Evolutionary conservation across 2,113 vertebrate species (phyloP), one percentile per base, ranked within the genome.

Genomic region (Alligator mississippiensis): DNA sequence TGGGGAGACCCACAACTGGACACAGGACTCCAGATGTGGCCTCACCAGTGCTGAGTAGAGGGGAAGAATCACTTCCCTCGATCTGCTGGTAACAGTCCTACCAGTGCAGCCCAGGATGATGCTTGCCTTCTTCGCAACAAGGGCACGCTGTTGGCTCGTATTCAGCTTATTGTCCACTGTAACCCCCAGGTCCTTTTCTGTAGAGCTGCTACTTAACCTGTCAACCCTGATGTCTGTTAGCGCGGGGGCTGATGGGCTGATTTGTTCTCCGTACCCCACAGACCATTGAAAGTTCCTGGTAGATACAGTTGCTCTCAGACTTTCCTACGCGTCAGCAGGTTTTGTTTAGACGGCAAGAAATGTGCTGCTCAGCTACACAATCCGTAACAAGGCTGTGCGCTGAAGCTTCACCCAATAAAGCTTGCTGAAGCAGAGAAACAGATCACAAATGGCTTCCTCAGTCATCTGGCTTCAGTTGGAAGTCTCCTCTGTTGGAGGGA

Each of bases 321-420:
- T 96, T 96, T 90, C 64, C 90, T 8, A 63, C 83, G 3, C 77
- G 77, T 93, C 91, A 95, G 89, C 92, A 96, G 84, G 22, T 94
- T 88, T 72, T 54, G 47, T 77, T 84, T 81, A 93, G 93, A 54
- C 54, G 55, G 76, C 30, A 88, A 88, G 66, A 95, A 96, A 75
- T 66, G 21, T 86, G 70, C 58, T 95, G 30, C 17, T 54, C 25
- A 94, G 16, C 87, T 79, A 47, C 68, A 28, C 60, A 59, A 5
- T 22, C 6, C 25, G 11, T 22, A 60, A 4, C 47, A 68, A 38
- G 38, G 68, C 55, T 2, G 9, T 54, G 61, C 74, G 27, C 30
- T 78, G 25, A 75, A 8, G 11, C 19, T 79, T 66, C 57, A 55
- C 10, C 68, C 62, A 77, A 25, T 58, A 27, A 25, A 11, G 54